phyloP scores from a whole-genome alignment of 2,888 invertebrate species.

The Hyposoter dolosus region DNA sequence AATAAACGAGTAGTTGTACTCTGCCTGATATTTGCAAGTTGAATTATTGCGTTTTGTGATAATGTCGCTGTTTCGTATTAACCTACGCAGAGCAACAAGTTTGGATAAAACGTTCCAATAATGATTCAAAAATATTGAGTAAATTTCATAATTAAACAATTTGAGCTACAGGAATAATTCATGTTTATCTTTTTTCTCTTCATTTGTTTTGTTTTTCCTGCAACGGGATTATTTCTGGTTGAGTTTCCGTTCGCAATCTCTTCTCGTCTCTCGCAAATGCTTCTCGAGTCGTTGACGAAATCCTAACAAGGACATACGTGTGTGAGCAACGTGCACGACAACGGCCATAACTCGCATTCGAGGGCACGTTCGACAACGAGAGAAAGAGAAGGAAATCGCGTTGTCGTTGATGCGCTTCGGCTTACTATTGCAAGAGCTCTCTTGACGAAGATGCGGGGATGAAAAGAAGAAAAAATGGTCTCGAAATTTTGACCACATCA shows the following conservation, averaged over 20 bases:
- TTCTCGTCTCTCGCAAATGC: constrained; percentile 45
- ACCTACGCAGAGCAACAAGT: too few species aligned
- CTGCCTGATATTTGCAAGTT: not conserved
- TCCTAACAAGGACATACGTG: constrained; percentile 72
- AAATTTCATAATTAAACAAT: not conserved
- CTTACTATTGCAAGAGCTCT: constrained; percentile 28
- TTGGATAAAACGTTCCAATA: not conserved
- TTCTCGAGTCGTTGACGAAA: constrained; percentile 50
- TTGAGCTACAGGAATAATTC: not conserved
- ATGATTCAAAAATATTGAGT: not conserved
- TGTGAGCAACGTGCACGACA: constrained; percentile 69
- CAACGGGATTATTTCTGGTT: constrained; percentile 6
- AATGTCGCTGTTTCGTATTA: not conserved
- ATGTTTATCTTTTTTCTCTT: not conserved
- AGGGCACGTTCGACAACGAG: constrained; percentile 70
- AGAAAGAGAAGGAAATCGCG: constrained; percentile 51
- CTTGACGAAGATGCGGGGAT: constrained; percentile 67
- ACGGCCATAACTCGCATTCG: constrained; percentile 77
- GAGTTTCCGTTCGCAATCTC: constrained; percentile 38
- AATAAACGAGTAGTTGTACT: not conserved
- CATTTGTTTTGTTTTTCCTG: not conserved
- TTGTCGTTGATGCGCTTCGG: constrained; percentile 35
- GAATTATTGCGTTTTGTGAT: not conserved
- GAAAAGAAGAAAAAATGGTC: constrained; percentile 73
- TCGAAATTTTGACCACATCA: constrained; percentile 4